phyloP scores from a whole-genome alignment of 2,888 invertebrate genomes.

The Megastigmus dorsalis region DNA sequence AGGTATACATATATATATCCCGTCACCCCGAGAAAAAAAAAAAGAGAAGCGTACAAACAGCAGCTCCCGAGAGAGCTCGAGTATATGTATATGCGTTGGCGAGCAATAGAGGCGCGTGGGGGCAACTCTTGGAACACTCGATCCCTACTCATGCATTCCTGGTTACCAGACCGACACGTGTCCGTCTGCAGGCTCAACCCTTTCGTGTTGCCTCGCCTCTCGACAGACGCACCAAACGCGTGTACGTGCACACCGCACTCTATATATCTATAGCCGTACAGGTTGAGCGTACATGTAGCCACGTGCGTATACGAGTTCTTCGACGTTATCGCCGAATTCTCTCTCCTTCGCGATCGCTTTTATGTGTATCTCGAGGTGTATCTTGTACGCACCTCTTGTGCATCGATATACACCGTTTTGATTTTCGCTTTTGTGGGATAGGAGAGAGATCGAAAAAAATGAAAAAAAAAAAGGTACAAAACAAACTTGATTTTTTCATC shows the following conservation, averaged over 20 bases:
- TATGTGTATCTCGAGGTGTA: too few relatives aligned
- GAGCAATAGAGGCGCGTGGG: neutral
- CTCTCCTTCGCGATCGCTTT: too few relatives aligned
- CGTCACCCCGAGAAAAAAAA: too few relatives aligned
- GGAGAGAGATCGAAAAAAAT: slow-evolving; percentile 20
- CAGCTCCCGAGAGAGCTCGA: too few relatives aligned
- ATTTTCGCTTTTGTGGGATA: neutral
- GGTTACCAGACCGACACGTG: slow-evolving; percentile 66
- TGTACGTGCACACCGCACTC: neutral
- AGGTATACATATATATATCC: too few relatives aligned
- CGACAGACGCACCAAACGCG: neutral
- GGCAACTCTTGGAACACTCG: too few relatives aligned
- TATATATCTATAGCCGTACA: neutral
- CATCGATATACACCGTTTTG: too few relatives aligned
- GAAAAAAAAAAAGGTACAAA: slow-evolving; percentile 65
- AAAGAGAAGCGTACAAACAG: too few relatives aligned
- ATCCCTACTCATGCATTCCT: slow-evolving; percentile 61
- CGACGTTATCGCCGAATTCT: too few relatives aligned
- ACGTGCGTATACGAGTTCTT: too few relatives aligned
- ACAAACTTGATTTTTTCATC: slow-evolving; percentile 67
- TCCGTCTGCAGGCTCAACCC: slow-evolving; percentile 64
- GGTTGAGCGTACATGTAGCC: neutral
- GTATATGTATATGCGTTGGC: too few relatives aligned
- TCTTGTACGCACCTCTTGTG: too few relatives aligned
- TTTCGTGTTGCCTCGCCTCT: slow-evolving; percentile 34